Evolutionary conservation across 2,888 invertebrate species (phyloP).

Genomic region (Osmoderma eremita): DNA sequence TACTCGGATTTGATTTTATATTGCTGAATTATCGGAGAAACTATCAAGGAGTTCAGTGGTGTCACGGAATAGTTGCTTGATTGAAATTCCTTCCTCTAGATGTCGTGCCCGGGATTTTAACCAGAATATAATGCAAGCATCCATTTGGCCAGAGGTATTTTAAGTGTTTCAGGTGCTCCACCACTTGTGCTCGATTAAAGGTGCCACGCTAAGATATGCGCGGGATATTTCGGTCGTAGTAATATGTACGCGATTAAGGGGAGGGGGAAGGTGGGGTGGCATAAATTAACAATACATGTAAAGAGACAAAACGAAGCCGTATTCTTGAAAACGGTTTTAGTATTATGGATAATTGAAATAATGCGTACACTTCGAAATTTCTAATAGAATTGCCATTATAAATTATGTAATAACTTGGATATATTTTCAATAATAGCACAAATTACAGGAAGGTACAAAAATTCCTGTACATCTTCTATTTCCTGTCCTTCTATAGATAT

Average conservation of each 20-base stretch:
- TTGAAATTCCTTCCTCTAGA: slow-evolving; percentile 50
- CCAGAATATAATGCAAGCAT: slow-evolving; percentile 32
- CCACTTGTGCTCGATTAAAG: slow-evolving; percentile 34
- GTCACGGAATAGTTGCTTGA: slow-evolving; percentile 49
- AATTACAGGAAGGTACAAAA: too few species aligned
- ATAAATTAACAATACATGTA: too few species aligned
- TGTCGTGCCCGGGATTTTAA: slow-evolving; percentile 45
- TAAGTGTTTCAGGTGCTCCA: slow-evolving; percentile 39
- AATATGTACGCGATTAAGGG: not conserved
- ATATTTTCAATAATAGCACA: too few species aligned
- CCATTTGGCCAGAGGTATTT: slow-evolving; percentile 35
- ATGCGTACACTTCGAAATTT: too few species aligned
- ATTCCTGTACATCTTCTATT: too few species aligned
- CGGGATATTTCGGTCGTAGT: slow-evolving; percentile 20
- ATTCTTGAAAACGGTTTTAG: not conserved
- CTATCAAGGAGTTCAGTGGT: slow-evolving; percentile 46
- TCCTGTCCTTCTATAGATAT: too few species aligned
- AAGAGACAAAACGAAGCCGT: too few species aligned
- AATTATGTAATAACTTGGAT: too few species aligned
- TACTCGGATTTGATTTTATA: slow-evolving; percentile 43
- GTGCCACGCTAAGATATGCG: slow-evolving; percentile 27
- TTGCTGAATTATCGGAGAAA: slow-evolving; percentile 47
- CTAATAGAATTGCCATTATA: too few species aligned
- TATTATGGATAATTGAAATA: not conserved
- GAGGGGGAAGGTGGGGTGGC: not conserved